These are phyloP conservation scores for Ferdinandea cuprea DNA, from an alignment of 2,888 invertebrate genomes.

Conservation along the genomic window DNA sequence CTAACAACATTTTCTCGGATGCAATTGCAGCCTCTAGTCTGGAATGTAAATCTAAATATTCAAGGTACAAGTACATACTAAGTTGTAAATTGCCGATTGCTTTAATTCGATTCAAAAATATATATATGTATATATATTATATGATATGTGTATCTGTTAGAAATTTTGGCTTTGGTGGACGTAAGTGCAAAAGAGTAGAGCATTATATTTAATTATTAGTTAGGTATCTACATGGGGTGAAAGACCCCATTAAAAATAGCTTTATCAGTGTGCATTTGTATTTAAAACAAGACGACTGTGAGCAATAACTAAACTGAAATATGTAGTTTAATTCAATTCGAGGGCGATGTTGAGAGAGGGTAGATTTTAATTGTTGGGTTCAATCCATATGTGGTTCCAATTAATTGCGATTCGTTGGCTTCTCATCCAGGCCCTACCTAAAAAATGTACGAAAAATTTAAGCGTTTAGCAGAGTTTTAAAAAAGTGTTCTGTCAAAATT, in stretches of 20 bases:
- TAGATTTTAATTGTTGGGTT: too few species aligned
- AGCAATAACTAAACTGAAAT: too few species aligned
- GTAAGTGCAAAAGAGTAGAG: not conserved
- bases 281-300: not conserved
- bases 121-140: slow-evolving; percentile 3
- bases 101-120: not conserved
- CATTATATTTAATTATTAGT: not conserved
- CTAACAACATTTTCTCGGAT: slow-evolving; percentile 19
- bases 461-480: too few species aligned
- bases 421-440: too few species aligned
- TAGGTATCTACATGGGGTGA: not conserved
- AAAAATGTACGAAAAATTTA: too few species aligned
- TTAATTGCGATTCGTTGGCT: too few species aligned
- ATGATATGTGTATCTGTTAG: slow-evolving; percentile 9
- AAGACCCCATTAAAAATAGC: not conserved
- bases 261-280: not conserved
- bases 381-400: too few species aligned
- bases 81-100: slow-evolving; percentile 24
- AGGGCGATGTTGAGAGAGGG: too few species aligned
- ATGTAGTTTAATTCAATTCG: too few species aligned
- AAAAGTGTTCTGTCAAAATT: too few species aligned
- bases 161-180: slow-evolving; percentile 13
- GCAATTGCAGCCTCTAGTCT: slow-evolving; percentile 49
- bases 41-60: slow-evolving; percentile 24
- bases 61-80: slow-evolving; percentile 36